A percentile compares a stretch with the other conserved stretches of the same genome.
Conservation (phyloP, 92 coral and sea anemone genomes). For the Palythoa grandis region DNA sequence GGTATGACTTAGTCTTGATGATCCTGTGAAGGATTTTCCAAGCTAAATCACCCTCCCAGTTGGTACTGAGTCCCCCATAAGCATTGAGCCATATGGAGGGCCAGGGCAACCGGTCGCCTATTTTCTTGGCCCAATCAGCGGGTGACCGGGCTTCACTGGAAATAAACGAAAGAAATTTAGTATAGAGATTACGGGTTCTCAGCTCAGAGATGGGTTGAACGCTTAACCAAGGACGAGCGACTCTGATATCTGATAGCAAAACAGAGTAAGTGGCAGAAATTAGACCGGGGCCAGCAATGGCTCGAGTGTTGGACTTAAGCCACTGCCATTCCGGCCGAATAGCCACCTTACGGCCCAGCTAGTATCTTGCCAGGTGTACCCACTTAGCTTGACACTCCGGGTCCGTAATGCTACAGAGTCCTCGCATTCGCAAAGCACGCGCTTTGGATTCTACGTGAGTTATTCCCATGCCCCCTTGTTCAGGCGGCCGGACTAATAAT, state of each 20-base stretch:
- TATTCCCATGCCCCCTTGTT: slow-evolving; percentile 26
- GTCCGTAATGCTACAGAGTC: slow-evolving; percentile 44
- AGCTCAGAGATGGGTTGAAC: not conserved
- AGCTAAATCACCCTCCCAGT: not conserved
- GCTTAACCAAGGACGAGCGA: not conserved
- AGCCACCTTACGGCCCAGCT: slow-evolving; percentile 16
- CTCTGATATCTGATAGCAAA: not conserved
- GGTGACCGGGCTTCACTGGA: not conserved
- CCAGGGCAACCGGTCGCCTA: not conserved
- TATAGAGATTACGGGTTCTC: not conserved
- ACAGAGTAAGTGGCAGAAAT: not conserved
- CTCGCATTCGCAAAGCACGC: not conserved
- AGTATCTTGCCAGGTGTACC: slow-evolving; percentile 42
- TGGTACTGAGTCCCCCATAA: no score
- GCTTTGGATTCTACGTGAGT: slow-evolving; percentile 18
- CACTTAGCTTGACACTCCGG: not conserved
- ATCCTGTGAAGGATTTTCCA: slow-evolving; percentile 7
- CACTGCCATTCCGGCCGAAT: not conserved
- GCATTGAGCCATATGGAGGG: no score
- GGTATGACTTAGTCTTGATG: not conserved
- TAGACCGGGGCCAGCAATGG: not conserved
- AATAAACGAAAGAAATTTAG: not conserved
- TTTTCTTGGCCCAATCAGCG: not conserved
- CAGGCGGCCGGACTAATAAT: not conserved
- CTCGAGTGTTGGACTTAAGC: slow-evolving; percentile 5